Conservation (phyloP, 2,113 vertebrate species). For the Cinclus cinclus region DNA sequence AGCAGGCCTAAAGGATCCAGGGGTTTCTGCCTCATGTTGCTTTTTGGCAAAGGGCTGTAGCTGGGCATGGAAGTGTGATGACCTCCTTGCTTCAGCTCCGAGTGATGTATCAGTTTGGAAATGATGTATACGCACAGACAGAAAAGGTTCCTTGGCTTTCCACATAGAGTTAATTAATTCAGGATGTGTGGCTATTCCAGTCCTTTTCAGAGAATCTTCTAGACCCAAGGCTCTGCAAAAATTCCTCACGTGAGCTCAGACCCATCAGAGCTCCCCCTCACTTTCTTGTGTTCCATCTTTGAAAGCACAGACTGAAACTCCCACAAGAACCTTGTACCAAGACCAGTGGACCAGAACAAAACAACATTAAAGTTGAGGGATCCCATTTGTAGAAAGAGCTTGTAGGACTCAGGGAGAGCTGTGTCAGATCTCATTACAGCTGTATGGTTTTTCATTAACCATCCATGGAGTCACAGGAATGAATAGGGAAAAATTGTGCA, state of each 20-base stretch:
- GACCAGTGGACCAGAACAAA: background rate
- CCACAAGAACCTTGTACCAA: background rate
- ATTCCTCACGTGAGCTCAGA: background rate
- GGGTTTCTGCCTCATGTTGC: background rate
- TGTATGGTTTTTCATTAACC: background rate
- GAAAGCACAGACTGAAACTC: background rate
- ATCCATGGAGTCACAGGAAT: background rate
- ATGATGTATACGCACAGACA: fast-evolving
- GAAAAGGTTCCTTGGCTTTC: background rate
- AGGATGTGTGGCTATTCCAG: background rate
- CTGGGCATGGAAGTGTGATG: background rate
- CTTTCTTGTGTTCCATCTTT: background rate
- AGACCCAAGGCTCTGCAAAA: background rate
- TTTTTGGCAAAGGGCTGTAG: background rate
- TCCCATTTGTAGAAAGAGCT: background rate
- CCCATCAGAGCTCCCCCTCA: background rate
- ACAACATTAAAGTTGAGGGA: background rate
- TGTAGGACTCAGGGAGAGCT: background rate
- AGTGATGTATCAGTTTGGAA: background rate
- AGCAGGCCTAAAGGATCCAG: background rate
- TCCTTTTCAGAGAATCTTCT: background rate
- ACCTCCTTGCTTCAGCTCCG: background rate
- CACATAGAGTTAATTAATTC: background rate
- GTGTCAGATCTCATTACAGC: background rate
- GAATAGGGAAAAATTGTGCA: background rate